phyloP scores from a whole-genome alignment of 2,888 invertebrate species.

The Harpalus rufipes region DNA sequence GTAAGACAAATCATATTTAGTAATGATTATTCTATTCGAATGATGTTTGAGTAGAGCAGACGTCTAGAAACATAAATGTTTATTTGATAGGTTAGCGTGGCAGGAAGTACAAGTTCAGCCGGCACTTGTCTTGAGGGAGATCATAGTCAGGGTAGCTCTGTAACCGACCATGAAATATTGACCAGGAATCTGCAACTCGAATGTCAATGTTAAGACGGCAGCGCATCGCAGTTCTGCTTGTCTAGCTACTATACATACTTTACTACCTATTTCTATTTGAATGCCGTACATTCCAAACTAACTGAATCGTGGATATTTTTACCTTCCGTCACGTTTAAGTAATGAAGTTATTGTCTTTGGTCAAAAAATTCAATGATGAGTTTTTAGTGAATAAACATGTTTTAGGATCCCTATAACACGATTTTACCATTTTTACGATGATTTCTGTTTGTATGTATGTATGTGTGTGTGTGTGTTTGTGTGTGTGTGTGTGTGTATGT shows the following conservation, averaged over 20 bases:
- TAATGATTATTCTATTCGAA: neutral
- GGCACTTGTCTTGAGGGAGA: constrained; percentile 38
- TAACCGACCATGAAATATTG: constrained; percentile 17
- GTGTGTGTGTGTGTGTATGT: too few species aligned
- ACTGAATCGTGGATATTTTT: too few species aligned
- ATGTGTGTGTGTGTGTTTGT: too few species aligned
- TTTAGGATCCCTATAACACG: too few species aligned
- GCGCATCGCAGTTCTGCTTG: neutral
- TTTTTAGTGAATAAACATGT: too few species aligned
- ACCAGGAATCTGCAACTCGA: neutral
- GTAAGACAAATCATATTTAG: neutral
- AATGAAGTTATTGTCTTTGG: too few species aligned
- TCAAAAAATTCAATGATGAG: too few species aligned
- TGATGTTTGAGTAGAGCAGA: neutral
- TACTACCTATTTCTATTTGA: neutral
- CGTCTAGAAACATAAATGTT: constrained; percentile 23
- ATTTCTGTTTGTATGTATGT: too few species aligned
- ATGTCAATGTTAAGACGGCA: neutral
- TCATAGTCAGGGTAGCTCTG: constrained; percentile 10
- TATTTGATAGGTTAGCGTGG: neutral
- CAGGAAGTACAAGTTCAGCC: constrained; percentile 19
- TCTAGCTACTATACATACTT: neutral
- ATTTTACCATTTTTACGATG: too few species aligned
- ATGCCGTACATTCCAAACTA: too few species aligned
- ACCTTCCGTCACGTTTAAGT: too few species aligned